These are phyloP conservation scores for Tonatia bakeri DNA, from an alignment of 2,113 vertebrate genomes.

Conservation along the genomic window DNA sequence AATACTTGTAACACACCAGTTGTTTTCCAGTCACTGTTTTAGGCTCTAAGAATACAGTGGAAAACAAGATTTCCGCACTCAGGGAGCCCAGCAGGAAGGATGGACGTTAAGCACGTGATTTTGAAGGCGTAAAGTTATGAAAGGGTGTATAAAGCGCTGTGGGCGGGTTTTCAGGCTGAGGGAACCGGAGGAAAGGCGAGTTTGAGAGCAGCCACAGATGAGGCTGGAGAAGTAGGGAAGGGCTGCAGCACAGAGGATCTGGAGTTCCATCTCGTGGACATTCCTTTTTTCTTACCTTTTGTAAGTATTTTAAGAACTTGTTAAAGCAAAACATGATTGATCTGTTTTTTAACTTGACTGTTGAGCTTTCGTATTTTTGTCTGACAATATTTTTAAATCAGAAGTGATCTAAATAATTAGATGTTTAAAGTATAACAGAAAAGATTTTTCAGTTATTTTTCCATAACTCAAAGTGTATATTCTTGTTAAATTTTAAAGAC, in stretches of 20 bases:
- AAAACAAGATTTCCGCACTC: not conserved
- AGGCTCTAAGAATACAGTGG: not conserved
- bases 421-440: conserved; percentile 7
- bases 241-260: not conserved
- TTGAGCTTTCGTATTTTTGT: conserved; percentile 24
- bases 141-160: not conserved
- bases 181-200: not conserved
- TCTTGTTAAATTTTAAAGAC: conserved; percentile 84
- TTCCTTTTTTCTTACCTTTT: conserved; percentile 1
- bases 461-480: not conserved
- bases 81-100: not conserved
- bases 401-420: not conserved
- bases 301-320: not conserved
- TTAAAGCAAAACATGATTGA: not conserved
- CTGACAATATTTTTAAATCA: conserved; percentile 17
- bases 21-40: not conserved
- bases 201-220: not conserved
- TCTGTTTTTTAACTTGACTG: not conserved
- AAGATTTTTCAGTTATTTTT: conserved; percentile 24
- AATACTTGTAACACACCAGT: not conserved
- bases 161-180: not conserved
- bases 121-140: not conserved
- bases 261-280: not conserved
- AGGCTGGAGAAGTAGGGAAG: not conserved
- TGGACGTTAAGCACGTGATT: not conserved